Evolutionary conservation across 2,888 invertebrate species (phyloP), one percentile per base, ranked within the genome.

Genomic region (Apotomis betuletana): DNA sequence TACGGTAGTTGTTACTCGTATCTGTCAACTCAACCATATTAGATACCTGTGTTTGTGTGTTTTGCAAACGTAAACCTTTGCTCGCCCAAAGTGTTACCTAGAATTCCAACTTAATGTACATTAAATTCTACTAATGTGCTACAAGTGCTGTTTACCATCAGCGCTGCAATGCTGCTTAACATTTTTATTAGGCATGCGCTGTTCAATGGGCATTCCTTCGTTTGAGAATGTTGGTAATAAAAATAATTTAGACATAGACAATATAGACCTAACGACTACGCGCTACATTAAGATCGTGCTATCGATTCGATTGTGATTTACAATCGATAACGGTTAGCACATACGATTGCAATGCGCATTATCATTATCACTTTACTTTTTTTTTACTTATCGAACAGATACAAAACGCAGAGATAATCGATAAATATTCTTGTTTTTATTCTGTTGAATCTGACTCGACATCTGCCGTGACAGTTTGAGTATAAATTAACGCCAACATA

Each of bases 391-490:
- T 57, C 65, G 41, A 15, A 12, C 62, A 69, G 58, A 68, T 55
- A 75, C 76, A 75, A 74, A 78, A 77, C 69, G 69, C 73, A 75
- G 58, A 68, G 64, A 74, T 76, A 57, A 70, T 67, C 61, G 49
- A 62, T 67, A 71, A 67, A 75, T 69, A 72, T 73, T 76, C 78
- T 78, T 78, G 80, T 82, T 46, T 81, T 84, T 80, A 77, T 80
- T 81, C 75, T 77, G 77, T 75, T 83, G 81, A 86, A 86, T 87
- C 85, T 78, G 78, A 80, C 81, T 81, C 76, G 83, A 83, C 89
- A 90, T 89, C 87, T 88, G 89, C 86, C 80, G 80, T 81, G 86
- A 87, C 86, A 85, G 84, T 79, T 80, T 83, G 83, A 85, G 87
- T 84, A 86, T 86, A 84, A 85, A 89, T 85, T 81, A 80, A 83